Evolutionary conservation across 2,888 invertebrate species (phyloP), one percentile per base, ranked within the genome.

Genomic region (Coenonympha glycerion): DNA sequence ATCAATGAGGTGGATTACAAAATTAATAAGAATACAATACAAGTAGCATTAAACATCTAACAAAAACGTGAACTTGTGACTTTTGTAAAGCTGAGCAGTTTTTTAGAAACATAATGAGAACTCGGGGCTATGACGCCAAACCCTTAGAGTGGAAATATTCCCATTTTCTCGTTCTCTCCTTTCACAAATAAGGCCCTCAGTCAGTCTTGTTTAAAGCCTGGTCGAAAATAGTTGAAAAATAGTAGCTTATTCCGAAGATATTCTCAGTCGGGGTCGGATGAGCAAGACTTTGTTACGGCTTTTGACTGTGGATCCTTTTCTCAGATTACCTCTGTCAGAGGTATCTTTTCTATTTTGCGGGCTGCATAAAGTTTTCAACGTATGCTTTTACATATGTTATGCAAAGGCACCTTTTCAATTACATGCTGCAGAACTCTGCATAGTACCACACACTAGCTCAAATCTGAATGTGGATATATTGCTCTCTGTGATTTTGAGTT

Each of bases 261-360:
- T 49, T 53, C 30, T 9, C 42, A 30, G 37, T 15, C 21, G 22
- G 33, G 24, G 24, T 30, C 21, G 42, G 8, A 41, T 44, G 19
- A 39, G 39, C 30, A 41, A 28, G 42, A 50, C 47, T 47, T 33
- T 40, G 53, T 34, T 37, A 49, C 47, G 41, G 39, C 47, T 53
- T 55, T 53, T 34, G 49, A 53, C 40, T 47, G 49, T 41, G 30
- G 33, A 50, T 49, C 47, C 49, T 50, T 55, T 55, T 45, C 53
- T 44, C 31, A 50, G 44, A 47, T 53, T 52, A 52, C 19, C 49
- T 42, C 52, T 52, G 39, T 47, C 16, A 40, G 36, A 11, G 19
- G 26, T 42, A 49, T 40, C 36, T 49, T 46, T 50, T 41, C 44
- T 31, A 45, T 47, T 39, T 30, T 44, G 39, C 37, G 18, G 33